Evolutionary conservation across 2,797 vertebrate species (phyloP), one percentile per base, ranked within the genome.

Genomic region (Protonibea diacanthus): DNA sequence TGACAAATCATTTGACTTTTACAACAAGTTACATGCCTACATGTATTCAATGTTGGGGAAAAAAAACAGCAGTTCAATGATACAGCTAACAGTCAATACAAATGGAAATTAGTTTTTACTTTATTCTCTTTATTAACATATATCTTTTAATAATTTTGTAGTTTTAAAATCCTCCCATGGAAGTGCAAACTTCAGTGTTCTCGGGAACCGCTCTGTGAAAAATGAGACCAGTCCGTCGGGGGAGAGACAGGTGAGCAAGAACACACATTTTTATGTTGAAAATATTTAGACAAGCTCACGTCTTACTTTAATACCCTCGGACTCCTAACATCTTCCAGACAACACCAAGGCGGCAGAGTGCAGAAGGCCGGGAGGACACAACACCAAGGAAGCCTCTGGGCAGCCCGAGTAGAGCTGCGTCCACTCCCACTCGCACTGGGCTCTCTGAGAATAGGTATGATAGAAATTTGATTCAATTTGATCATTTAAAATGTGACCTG

Each of bases 141-240:
- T 59, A 2, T 56, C 71, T 3, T 57, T 27, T 61, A 4, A 53
- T 52, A 3, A 12, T 51, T 40, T 23, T 12, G 14, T 85, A 97
- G 97, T 94, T 93, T 94, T 96, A 82, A 99, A 99, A 89, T 93
- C 96, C 25, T 96, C 96, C 74, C 96, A 97, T 76, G 98, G 97
- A 83, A 98, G 98, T 93, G 96, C 96, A 71, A 99, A 96, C 94
- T 98, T 99, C 92, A 94, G 96, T 45, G 94, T 99, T 59, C 94
- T 99, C 45, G 96, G 96, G 48, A 98, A 95, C 86, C 96, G 97
- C 52, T 84, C 96, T 12, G 85, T 93, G 60, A 97, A 97, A 90
- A 98, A 97, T 68, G 98, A 99, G 82, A 91, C 92, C 71, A 95
- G 91, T 40, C 94, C 96, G 25, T 92, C 96, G 0, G 95, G 93